Base-by-base conservation (phyloP, 1,140 invertebrate genomes). In the Drosophila guanche region DNA sequence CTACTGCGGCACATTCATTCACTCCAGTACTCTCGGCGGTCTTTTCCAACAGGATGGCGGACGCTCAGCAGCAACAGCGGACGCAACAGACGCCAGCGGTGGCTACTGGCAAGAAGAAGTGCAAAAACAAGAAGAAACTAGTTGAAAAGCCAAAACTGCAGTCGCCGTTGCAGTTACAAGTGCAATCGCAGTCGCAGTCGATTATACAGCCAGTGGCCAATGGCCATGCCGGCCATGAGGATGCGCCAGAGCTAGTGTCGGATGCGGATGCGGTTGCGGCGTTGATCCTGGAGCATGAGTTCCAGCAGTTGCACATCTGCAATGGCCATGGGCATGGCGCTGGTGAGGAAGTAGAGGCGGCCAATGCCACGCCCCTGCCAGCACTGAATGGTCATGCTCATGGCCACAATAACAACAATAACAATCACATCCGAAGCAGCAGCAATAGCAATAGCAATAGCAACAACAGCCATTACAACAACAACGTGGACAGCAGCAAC, bases 351-450 rank as follows among this genome's bases (percentile, higher is more conserved):
- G 42, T 23, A 3, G 61, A 48, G 25, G 16, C 37, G 12, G 23
- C 45, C 45, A 42, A 20, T 37, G 41, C 48, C 10, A 37, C 33
- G 6, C 22, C 61, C 25, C 14, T 48, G 7, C 25, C 60, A 16
- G 25, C 46, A 14, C 27, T 76, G 8, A 88, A 88, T 54, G 83
- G 83, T 8, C 83, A 86, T 81, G 71, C 40, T 27, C 60, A 63
- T 62, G 57, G 60, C 12, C 65, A 67, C 29, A 69, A 65, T 29
- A 57, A 57, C 7, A 70, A 59, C 47, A 85, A 85, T 46, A 86
- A 88, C 53, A 81, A 88, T 67, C 78, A 86, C 75, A 70, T 81
- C 27, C 58, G 71, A 12, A 62, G 58, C 56, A 85, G 75, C 53
- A 79, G 59, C 55, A 70, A 20, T 20, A 20, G 12, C 25, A 56